Evolutionary conservation across 2,888 invertebrate species (phyloP).

Genomic region (Caenorhabditis sinica): DNA sequence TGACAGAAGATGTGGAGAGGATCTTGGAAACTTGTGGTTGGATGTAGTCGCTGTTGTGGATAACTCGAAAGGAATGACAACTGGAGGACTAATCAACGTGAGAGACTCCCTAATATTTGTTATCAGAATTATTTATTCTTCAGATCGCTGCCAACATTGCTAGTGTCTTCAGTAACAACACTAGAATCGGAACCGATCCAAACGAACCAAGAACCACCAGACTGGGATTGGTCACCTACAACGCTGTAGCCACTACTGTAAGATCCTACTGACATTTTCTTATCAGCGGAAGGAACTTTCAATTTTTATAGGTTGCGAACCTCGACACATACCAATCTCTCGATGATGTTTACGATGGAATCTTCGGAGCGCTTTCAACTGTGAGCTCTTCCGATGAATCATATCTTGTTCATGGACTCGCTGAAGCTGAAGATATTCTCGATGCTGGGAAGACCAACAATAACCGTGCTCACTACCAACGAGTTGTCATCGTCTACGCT

Average conservation of each 20-base stretch:
- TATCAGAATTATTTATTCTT: background rate
- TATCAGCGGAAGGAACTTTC: background rate
- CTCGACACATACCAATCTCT: slow-evolving; percentile 35
- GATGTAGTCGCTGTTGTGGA: slow-evolving; percentile 59
- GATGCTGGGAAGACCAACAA: slow-evolving; percentile 2
- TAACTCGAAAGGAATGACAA: slow-evolving; percentile 60
- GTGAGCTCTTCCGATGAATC: slow-evolving; percentile 35
- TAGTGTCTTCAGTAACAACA: slow-evolving; percentile 40
- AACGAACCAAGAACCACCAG: slow-evolving; percentile 39
- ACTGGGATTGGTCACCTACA: slow-evolving; percentile 58
- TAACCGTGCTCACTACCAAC: slow-evolving; percentile 46
- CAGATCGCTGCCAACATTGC: slow-evolving; percentile 50
- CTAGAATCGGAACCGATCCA: slow-evolving; percentile 23
- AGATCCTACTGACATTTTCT: background rate
- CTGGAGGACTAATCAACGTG: slow-evolving; percentile 32
- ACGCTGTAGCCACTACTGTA: slow-evolving; percentile 15
- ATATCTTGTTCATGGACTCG: slow-evolving; percentile 43
- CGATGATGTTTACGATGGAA: slow-evolving; percentile 45
- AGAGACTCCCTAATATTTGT: background rate
- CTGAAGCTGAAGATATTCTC: slow-evolving; percentile 48
- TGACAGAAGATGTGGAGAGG: slow-evolving; percentile 48
- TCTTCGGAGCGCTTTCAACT: slow-evolving; percentile 13
- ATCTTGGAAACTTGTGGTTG: slow-evolving; percentile 53
- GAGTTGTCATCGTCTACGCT: slow-evolving; percentile 60
- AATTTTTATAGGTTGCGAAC: slow-evolving; percentile 23